Percentiles rank a stretch among this genome's conserved stretches.
These are phyloP conservation scores for Synanthedon vespiformis DNA, from an alignment of 2,888 invertebrate genomes.

Conservation along the genomic window DNA sequence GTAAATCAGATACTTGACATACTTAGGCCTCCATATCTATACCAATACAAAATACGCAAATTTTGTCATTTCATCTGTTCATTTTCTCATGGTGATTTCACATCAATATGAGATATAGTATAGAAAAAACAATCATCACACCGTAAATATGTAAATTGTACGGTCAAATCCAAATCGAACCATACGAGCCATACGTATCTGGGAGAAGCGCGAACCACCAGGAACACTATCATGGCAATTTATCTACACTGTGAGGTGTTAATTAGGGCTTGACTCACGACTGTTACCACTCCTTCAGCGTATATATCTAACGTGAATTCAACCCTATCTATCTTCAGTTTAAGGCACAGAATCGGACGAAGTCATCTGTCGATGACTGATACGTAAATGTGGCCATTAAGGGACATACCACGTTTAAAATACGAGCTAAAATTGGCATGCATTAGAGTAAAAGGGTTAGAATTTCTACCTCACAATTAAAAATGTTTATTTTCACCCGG, in stretches of 20 bases:
- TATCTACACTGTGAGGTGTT: slow-evolving; percentile 63
- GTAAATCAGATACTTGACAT: too few species aligned
- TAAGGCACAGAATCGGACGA: slow-evolving; percentile 16
- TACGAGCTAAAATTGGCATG: slow-evolving; percentile 61
- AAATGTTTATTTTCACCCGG: slow-evolving; percentile 4
- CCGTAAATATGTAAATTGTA: too few species aligned
- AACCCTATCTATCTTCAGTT: slow-evolving; percentile 11
- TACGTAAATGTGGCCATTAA: slow-evolving; percentile 57
- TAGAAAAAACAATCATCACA: too few species aligned
- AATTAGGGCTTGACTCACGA: slow-evolving; percentile 68
- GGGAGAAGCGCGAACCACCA: slow-evolving; percentile 32
- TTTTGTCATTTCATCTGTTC: too few species aligned
- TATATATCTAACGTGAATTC: slow-evolving; percentile 11
- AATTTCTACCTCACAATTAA: slow-evolving; percentile 42
- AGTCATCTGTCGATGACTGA: slow-evolving; percentile 37
- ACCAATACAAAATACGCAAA: too few species aligned
- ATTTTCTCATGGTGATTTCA: too few species aligned
- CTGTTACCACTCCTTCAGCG: slow-evolving; percentile 38
- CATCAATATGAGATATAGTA: too few species aligned
- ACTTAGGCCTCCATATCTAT: too few species aligned
- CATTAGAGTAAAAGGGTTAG: slow-evolving; percentile 40
- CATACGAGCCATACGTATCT: slow-evolving; percentile 14
- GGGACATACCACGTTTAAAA: slow-evolving; percentile 45
- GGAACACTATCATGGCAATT: slow-evolving; percentile 55
- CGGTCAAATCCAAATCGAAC: slow-evolving; percentile 9